Evolutionary conservation across 1,140 invertebrate species (phyloP).

Genomic region (Drosophila ogumai): DNA sequence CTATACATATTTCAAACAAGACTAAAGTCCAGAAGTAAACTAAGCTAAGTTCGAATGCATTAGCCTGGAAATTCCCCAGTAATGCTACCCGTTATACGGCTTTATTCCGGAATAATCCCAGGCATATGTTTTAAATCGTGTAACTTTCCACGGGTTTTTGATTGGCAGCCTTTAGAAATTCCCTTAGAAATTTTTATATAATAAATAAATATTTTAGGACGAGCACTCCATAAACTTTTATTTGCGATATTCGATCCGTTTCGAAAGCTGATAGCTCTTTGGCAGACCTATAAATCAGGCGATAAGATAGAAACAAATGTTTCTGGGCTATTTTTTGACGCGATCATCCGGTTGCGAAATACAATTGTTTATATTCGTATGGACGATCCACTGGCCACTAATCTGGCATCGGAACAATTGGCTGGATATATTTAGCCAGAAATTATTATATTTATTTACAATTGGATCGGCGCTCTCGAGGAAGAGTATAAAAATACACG

Average conservation of each 20-base stretch:
- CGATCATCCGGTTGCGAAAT: conserved; percentile 39
- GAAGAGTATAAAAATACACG: conserved; percentile 45
- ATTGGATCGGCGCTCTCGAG: background rate
- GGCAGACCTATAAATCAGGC: conserved; percentile 38
- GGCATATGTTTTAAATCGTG: background rate
- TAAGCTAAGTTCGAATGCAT: background rate
- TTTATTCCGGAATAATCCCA: conserved; percentile 2
- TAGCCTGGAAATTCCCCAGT: background rate
- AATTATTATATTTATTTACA: conserved; percentile 10
- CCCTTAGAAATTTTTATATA: conserved; percentile 9
- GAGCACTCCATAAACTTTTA: conserved; percentile 6
- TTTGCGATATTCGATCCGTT: conserved; percentile 17
- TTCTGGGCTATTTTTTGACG: background rate
- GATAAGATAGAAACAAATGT: conserved; percentile 37
- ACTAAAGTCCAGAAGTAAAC: background rate
- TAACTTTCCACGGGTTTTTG: background rate
- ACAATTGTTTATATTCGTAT: background rate
- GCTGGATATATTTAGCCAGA: conserved; percentile 22
- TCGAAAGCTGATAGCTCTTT: conserved; percentile 21
- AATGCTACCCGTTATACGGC: background rate
- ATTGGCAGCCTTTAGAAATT: background rate
- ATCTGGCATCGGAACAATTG: background rate
- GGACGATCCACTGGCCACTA: no score
- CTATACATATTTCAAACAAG: background rate
- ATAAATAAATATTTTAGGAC: conserved; percentile 24